Percentiles rank a stretch among this genome's conserved stretches.
These are phyloP conservation scores for Intellagama lesueurii DNA, from an alignment of 2,797 vertebrate genomes.

Conservation along the genomic window DNA sequence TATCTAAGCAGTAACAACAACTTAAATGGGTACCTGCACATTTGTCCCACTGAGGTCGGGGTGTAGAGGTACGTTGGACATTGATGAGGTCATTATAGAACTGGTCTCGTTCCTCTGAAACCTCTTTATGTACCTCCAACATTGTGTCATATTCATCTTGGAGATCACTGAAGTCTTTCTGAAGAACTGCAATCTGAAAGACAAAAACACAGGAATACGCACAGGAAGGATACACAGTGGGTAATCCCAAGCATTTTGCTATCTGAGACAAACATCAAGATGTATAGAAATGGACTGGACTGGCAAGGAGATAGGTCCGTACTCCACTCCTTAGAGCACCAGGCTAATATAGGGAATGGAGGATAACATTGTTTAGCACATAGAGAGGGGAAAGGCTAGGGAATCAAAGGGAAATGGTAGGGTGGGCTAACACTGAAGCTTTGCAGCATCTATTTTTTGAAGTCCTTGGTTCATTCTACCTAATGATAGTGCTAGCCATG, in stretches of 20 bases:
- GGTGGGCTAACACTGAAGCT: background rate
- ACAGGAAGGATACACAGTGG: background rate
- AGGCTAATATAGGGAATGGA: no score
- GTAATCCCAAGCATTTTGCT: background rate
- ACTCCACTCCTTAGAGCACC: no score
- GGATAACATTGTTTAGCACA: no score
- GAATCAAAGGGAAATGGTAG: background rate
- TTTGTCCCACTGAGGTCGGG: slow-evolving; percentile 75
- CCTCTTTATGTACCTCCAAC: slow-evolving; percentile 78
- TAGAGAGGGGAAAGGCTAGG: background rate
- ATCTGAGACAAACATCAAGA: background rate
- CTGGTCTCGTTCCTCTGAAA: slow-evolving; percentile 66
- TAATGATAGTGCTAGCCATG: background rate
- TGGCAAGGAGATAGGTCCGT: background rate
- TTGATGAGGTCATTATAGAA: slow-evolving; percentile 66
- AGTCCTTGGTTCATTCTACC: background rate
- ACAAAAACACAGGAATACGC: background rate
- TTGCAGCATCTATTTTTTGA: background rate
- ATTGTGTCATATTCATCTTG: slow-evolving; percentile 80
- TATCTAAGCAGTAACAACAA: background rate
- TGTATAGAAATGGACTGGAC: background rate
- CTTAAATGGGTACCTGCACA: slow-evolving; percentile 76
- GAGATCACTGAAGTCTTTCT: slow-evolving; percentile 80
- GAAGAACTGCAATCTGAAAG: slow-evolving; percentile 78
- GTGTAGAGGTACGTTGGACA: slow-evolving; percentile 68